Conservation (phyloP, 2,113 vertebrate genomes). For the Campylomormyrus numenius region DNA sequence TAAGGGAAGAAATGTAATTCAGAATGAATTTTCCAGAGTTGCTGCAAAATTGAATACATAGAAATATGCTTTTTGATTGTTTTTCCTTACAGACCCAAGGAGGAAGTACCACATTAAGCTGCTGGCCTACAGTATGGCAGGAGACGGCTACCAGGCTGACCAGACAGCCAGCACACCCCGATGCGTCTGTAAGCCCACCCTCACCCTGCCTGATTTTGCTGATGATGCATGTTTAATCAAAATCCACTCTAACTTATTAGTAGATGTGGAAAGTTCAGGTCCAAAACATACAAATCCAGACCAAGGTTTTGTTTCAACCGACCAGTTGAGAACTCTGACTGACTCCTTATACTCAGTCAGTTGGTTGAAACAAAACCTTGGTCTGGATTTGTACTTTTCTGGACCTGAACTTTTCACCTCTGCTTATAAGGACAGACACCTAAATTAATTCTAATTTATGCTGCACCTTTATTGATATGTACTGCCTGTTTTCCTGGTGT, state of each 20-base stretch:
- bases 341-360: not conserved
- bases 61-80: not conserved
- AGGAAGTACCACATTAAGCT: constrained; percentile 91
- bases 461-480: not conserved
- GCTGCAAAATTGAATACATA: not conserved
- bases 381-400: not conserved
- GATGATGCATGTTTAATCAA: not conserved
- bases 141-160: constrained; percentile 91
- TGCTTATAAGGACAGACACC: not conserved
- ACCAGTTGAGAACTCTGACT: not conserved
- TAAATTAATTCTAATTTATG: not conserved
- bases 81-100: constrained; percentile 72
- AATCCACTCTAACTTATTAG: not conserved
- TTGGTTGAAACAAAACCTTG: not conserved
- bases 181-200: constrained; percentile 80
- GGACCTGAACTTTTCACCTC: not conserved
- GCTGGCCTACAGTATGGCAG: constrained; percentile 71
- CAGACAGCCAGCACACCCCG: constrained; percentile 85
- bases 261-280: not conserved
- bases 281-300: not conserved
- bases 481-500: not conserved
- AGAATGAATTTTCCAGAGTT: not conserved
- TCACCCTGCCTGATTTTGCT: not conserved
- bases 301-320: not conserved
- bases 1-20: not conserved